Evolutionary conservation across 1,140 invertebrate genomes (phyloP).

Genomic region (Tribolium madens): DNA sequence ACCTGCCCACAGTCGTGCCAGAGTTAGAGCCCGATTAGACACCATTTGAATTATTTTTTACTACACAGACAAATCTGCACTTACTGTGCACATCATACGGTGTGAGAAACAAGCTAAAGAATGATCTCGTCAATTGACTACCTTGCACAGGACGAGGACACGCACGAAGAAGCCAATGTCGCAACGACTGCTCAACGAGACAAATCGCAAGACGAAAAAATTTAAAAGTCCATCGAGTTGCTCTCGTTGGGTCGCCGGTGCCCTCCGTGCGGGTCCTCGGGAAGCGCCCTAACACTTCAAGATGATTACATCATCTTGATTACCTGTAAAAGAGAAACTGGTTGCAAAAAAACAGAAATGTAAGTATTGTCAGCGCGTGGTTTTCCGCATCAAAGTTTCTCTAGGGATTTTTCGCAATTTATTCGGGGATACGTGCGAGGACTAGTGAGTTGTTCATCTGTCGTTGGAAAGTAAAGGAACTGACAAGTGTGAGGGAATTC

Average conservation of each 20-base stretch:
- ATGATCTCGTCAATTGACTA: constrained; percentile 64
- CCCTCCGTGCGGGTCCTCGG: background rate
- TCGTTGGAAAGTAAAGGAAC: constrained; percentile 53
- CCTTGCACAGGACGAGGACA: constrained; percentile 61
- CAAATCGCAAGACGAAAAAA: background rate
- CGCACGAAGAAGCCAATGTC: constrained; percentile 55
- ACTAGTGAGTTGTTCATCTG: constrained; percentile 53
- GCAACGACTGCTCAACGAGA: constrained; percentile 40
- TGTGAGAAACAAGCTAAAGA: constrained; percentile 65
- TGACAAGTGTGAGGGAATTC: constrained; percentile 60
- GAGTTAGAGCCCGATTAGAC: constrained; percentile 39
- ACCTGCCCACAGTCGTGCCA: constrained; percentile 73
- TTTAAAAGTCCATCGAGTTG: background rate
- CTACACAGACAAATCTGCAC: constrained; percentile 26
- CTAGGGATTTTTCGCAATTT: constrained; percentile 55
- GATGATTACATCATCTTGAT: constrained; percentile 51
- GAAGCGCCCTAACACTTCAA: constrained; percentile 20
- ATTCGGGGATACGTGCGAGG: constrained; percentile 54
- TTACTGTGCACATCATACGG: constrained; percentile 62
- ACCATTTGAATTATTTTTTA: constrained; percentile 23
- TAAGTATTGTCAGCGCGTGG: constrained; percentile 25
- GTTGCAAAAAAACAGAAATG: constrained; percentile 16
- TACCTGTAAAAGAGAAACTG: constrained; percentile 55
- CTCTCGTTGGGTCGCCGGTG: background rate
- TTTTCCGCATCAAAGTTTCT: constrained; percentile 34